Base-by-base conservation (phyloP, 2,797 vertebrate genomes). In the Myotis daubentonii region DNA sequence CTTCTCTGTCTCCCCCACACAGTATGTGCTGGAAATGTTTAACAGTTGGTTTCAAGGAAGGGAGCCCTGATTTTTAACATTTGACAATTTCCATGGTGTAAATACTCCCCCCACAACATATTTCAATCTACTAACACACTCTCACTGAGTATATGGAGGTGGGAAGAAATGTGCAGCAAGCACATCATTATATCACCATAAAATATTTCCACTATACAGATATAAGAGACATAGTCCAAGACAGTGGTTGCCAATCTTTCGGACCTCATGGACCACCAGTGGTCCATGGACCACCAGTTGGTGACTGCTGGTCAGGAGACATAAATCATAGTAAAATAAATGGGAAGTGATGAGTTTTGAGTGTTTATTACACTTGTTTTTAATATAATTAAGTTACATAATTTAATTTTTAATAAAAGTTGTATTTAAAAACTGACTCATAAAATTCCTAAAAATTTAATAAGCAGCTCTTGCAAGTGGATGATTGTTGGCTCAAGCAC, bases 401-500 rank as follows among this genome's bases (percentile, higher is more conserved):
- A 87, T 90, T 78, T 95, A 72, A 92, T 93, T 81, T 80, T 90
- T 72, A 82, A 68, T 72, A 74, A 72, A 41, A 30, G 20, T 19
- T 80, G 0, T 49, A 65, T 68, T 91, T 92, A 86, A 79, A 60
- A 81, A 91, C 7, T 81, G 44, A 68, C 30, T 82, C 49, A 47
- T 68, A 94, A 83, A 89, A 83, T 81, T 84, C 47, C 87, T 95
- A 76, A 96, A 83, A 93, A 55, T 72, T 70, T 76, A 76, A 51
- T 19, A 85, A 92, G 49, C 6, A 66, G n/a, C 25, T 89, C 57
- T 36, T 68, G 3, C 28, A 89, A 87, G 44, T 79, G 25, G 57
- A 6, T 76, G 16, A 91, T 7, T 85, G 36, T 57, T 83, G 44
- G 57, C 38, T 82, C 80, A 6, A 49, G 41, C 41, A 91, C 49